Base-by-base conservation (phyloP, 2,888 invertebrate genomes). In the Electrophaes corylata region DNA sequence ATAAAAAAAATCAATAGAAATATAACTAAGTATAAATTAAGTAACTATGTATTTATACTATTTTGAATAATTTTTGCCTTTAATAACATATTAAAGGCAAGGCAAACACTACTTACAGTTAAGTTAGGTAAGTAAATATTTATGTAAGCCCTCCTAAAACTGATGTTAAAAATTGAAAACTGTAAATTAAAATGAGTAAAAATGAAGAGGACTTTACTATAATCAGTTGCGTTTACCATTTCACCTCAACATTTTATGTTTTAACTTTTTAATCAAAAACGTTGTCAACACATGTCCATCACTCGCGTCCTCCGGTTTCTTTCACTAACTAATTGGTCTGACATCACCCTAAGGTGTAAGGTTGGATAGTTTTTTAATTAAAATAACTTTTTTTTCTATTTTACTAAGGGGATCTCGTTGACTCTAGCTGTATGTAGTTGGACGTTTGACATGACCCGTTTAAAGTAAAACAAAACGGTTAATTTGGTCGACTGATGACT, bases 311-410 rank as follows among this genome's bases (percentile, higher is more conserved):
- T 77, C 76, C 75, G 76, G 77, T 76, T 82, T 86, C 86, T 86
- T 88, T 88, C 84, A 85, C 78, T 67, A 79, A 88, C 90, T 90
- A 90, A 90, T 90, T 90, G 91, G 85, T 88, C 79, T 89, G 89
- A 88, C 90, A 83, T 75, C 73, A 76, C 69, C 83, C 81, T 76
- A 79, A 66, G 73, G 67, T 73, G 73, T 71, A 67, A 69, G n/a
- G n/a, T n/a, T 71, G 65, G 71, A 70, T 75, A 55, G 37, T 84
- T 84, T 85, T 84, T 78, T 73, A 78, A 79, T 78, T 78, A 78
- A 72, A 78, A 75, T 75, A 75, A 72, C 73, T 74, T 81, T 81
- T 81, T 79, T n/a, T 58, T 53, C 37, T 54, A 57, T 60, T n/a
- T 53, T 49, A 55, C 50, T 57, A 56, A 57, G 26, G 35, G 49